Percentiles rank a stretch among this genome's conserved stretches.
These are phyloP conservation scores for Speoplatyrhinus poulsoni DNA, from an alignment of 2,113 vertebrate genomes.

Conservation along the genomic window DNA sequence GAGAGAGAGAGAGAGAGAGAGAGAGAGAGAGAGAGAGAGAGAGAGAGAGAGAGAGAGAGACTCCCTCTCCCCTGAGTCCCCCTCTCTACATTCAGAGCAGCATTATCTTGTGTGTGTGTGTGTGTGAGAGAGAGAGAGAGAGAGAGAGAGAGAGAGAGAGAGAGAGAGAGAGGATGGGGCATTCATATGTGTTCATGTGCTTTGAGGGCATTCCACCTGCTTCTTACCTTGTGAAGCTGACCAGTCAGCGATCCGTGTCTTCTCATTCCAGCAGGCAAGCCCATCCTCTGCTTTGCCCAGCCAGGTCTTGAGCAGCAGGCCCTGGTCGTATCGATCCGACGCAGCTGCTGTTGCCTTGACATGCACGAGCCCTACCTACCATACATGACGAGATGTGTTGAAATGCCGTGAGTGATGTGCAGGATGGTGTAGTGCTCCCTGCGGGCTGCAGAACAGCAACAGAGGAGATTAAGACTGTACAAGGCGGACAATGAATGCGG, in stretches of 20 bases:
- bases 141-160: no score
- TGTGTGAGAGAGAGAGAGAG: no score
- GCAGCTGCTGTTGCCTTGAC: constrained; percentile 56
- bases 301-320: constrained; percentile 39
- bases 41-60: no score
- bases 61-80: no score
- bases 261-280: background rate
- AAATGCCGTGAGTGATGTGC: constrained; percentile 62
- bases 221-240: no score
- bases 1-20: no score
- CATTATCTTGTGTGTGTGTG: background rate
- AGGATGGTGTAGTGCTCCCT: constrained; percentile 50
- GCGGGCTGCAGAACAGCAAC: constrained; percentile 8
- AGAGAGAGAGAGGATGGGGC: no score
- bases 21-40: no score
- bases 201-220: no score
- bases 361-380: constrained; percentile 48
- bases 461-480: constrained; percentile 42
- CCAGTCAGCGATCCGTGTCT: constrained; percentile 1
- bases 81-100: no score
- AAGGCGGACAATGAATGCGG: constrained; percentile 35
- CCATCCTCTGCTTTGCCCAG: constrained; percentile 27
- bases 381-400: constrained; percentile 45
- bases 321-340: constrained; percentile 59
- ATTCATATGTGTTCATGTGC: background rate